Evolutionary conservation across 2,888 invertebrate species (phyloP).

Genomic region (Epirrita christyi): DNA sequence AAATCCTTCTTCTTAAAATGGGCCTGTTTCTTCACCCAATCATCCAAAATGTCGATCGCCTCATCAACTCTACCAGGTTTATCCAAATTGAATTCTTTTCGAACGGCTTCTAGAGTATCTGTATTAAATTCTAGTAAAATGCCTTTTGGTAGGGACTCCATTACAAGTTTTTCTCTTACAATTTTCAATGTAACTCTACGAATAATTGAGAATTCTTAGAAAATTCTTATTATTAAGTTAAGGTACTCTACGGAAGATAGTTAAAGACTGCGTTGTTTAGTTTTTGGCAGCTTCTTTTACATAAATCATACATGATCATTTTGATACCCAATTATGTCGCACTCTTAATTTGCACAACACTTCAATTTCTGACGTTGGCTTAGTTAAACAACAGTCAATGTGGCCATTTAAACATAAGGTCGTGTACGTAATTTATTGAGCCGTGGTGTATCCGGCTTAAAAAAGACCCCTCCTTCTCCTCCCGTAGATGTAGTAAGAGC

Average conservation of each 20-base stretch:
- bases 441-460: no score
- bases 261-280: neutral
- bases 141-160: slow-evolving; percentile 42
- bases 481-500: no score
- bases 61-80: slow-evolving; percentile 48
- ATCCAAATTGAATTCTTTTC: slow-evolving; percentile 48
- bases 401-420: slow-evolving; percentile 1
- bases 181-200: no score
- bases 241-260: neutral
- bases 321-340: slow-evolving; percentile 9
- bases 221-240: neutral
- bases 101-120: slow-evolving; percentile 47
- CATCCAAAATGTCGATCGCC: slow-evolving; percentile 53
- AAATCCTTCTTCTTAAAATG: slow-evolving; percentile 60
- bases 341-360: slow-evolving; percentile 18
- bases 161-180: slow-evolving; percentile 16
- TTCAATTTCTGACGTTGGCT: slow-evolving; percentile 5
- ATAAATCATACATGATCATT: neutral
- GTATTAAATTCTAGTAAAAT: slow-evolving; percentile 40
- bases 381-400: neutral
- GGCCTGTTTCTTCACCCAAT: slow-evolving; percentile 56
- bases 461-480: no score
- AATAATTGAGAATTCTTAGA: no score
- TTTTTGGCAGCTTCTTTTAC: slow-evolving; percentile 5
- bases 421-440: neutral